These are phyloP conservation scores for Lineus longissimus DNA, from an alignment of 1,140 invertebrate genomes.

Conservation along the genomic window DNA sequence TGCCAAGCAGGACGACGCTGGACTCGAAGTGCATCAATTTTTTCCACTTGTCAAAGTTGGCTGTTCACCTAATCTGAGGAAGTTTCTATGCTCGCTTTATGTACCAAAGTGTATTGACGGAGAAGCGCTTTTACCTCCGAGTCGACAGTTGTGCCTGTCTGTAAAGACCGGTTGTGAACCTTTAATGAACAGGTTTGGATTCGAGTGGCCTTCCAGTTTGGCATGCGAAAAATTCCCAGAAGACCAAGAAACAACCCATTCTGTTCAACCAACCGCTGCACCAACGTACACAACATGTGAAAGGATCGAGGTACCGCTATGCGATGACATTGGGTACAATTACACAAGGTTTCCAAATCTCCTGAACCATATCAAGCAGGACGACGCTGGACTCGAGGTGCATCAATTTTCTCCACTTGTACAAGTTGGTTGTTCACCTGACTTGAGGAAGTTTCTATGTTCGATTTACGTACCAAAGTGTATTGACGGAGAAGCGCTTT, in stretches of 20 bases:
- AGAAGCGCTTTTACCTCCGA: too few relatives aligned
- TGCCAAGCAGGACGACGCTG: conserved; percentile 25
- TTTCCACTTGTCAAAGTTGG: conserved; percentile 20
- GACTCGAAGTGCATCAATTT: conserved; percentile 23
- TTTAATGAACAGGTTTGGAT: conserved; percentile 7
- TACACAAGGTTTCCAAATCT: conserved; percentile 22
- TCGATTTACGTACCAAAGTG: conserved; percentile 25
- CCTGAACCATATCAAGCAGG: conserved; percentile 24
- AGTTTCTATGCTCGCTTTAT: too few relatives aligned
- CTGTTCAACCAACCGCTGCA: conserved; percentile 8
- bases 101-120: too few relatives aligned
- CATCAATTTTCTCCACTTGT: conserved; percentile 25
- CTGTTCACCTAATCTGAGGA: conserved; percentile 7
- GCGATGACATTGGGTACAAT: conserved; percentile 20
- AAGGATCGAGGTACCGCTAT: conserved; percentile 19
- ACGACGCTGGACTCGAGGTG: conserved; percentile 22
- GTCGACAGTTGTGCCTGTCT: too few relatives aligned
- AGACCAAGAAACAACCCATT: too few relatives aligned
- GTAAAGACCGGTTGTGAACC: too few relatives aligned
- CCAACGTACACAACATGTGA: conserved; percentile 23
- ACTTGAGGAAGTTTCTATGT: conserved; percentile 24
- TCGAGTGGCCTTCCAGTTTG: conserved; percentile 17
- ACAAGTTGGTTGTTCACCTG: conserved; percentile 19
- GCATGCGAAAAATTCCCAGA: too few relatives aligned
- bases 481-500: conserved; percentile 36